Conservation (phyloP, 2,797 vertebrate genomes). For the Potorous gilbertii region DNA sequence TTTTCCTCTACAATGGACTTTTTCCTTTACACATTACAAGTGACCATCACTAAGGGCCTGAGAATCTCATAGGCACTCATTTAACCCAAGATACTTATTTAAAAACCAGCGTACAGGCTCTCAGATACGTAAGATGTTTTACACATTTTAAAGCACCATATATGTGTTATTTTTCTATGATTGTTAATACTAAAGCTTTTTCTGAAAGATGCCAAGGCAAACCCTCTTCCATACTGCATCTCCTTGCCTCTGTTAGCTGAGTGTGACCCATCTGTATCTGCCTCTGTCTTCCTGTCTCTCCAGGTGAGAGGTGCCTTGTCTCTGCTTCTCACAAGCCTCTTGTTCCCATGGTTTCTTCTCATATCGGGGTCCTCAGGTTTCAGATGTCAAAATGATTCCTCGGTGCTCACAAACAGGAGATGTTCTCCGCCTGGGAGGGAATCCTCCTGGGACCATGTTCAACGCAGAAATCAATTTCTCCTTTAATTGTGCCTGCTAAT, state of each 20-base stretch:
- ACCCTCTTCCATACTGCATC: not conserved
- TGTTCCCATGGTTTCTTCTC: not conserved
- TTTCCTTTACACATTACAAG: not conserved
- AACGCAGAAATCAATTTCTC: slow-evolving; percentile 3
- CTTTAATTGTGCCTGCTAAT: not conserved
- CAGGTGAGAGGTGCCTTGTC: not conserved
- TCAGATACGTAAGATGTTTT: not conserved
- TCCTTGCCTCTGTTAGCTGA: not conserved
- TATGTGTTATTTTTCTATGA: not conserved
- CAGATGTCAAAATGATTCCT: not conserved
- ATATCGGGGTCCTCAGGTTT: not conserved
- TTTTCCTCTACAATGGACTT: not conserved
- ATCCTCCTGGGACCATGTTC: not conserved
- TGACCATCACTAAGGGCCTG: not conserved
- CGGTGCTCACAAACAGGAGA: not conserved
- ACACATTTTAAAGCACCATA: not conserved
- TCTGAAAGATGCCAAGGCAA: not conserved
- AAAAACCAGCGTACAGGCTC: not conserved
- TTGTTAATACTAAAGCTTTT: not conserved
- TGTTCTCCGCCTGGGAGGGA: not conserved
- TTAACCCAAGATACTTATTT: not conserved
- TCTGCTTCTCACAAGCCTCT: not conserved
- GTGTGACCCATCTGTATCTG: not conserved
- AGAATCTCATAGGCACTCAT: not conserved
- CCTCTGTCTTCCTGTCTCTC: not conserved